Base-by-base conservation (phyloP, 2,797 vertebrate species). In the Notoglanidium macrostoma region DNA sequence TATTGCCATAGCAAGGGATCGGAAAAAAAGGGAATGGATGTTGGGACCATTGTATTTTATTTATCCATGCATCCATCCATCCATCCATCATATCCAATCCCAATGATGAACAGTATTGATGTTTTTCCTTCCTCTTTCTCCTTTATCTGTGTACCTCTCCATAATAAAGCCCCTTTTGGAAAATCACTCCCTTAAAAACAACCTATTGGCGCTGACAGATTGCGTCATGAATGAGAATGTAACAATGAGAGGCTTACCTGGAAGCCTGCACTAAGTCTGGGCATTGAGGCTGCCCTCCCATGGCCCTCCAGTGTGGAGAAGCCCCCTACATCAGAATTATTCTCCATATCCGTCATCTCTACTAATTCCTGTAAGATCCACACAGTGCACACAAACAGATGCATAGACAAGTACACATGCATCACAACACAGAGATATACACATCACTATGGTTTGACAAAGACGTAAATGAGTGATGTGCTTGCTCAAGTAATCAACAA, bases 251-350 rank as follows among this genome's bases (percentile, higher is more conserved):
- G 77, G 35, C 96, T 95, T 95, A 99, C 98, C 93, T 98, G 97
- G 85, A 96, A 97, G 93, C 98, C 98, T 0, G 97, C 96, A 0
- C 97, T 98, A 86, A 99, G 96, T 67, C 97, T 95, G 0, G 98
- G 98, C 96, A 99, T 98, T 83, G 98, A 99, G 1, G 98, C 97
- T 0, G 98, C 98, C 89, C 97, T 93, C 3, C 96, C 95, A 83
- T 98, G 97, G 90, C 94, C 97, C 92, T 98, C 97, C 94, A 99
- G 93, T 57, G 94, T 94, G 0, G 96, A 96, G 40, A 96, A 96
- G 26, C 93, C 95, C 46, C 97, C 97, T 26, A 93, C 91, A 0
- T 96, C 96, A 3, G 96, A 94, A 68, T 91, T 92, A 90, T 96
- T 94, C 85, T 96, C 96, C 91, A 96, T 95, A 89, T 95, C 95